Evolutionary conservation across 2,888 invertebrate genomes (phyloP).

Genomic region (Chymomyza amoena): DNA sequence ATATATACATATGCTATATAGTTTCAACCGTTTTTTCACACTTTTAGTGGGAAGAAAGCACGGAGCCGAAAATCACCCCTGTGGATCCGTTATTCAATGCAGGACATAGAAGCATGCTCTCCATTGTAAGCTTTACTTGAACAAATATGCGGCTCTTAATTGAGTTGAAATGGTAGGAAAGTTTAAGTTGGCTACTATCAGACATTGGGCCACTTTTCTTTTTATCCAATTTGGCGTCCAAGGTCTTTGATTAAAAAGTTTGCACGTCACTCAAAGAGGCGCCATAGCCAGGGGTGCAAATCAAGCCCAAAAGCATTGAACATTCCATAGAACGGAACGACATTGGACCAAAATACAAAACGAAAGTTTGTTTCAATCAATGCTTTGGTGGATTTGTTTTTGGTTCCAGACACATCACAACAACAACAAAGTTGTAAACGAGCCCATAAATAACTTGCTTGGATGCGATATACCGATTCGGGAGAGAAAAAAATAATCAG

Average conservation of each 20-base stretch:
- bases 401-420: background rate
- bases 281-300: slow-evolving; percentile 32
- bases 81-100: slow-evolving; percentile 2
- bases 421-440: slow-evolving; percentile 57
- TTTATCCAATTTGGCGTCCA: slow-evolving; percentile 12
- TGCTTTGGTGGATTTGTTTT: slow-evolving; percentile 34
- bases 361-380: slow-evolving; percentile 69
- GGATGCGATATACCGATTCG: background rate
- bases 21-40: too few species aligned
- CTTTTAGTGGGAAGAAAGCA: too few species aligned
- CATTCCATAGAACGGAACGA: slow-evolving; percentile 13
- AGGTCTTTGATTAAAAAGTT: slow-evolving; percentile 66
- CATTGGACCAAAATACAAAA: slow-evolving; percentile 34
- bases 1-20: slow-evolving; percentile 36
- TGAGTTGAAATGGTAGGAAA: slow-evolving; percentile 22
- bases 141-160: slow-evolving; percentile 39
- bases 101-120: too few species aligned
- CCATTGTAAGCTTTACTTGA: too few species aligned
- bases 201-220: slow-evolving; percentile 22
- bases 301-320: slow-evolving; percentile 34
- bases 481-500: background rate
- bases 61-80: too few species aligned
- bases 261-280: slow-evolving; percentile 50
- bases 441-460: slow-evolving; percentile 63
- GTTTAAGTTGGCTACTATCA: slow-evolving; percentile 9